These are phyloP conservation scores for Gorsachius goisagi DNA, from an alignment of 2,113 vertebrate species.

Conservation along the genomic window DNA sequence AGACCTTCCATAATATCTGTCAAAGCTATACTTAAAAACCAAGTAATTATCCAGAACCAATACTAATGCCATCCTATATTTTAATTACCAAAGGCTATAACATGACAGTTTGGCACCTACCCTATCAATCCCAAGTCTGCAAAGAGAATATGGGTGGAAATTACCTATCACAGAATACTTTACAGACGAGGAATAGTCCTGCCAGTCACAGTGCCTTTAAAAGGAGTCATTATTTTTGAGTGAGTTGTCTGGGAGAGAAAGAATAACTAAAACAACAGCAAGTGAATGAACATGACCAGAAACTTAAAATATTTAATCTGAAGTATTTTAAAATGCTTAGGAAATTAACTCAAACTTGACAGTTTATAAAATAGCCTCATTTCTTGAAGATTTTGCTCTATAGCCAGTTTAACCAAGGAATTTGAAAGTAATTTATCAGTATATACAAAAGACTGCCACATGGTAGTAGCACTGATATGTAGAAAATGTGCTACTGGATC, in stretches of 20 bases:
- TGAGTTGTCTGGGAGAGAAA: not conserved
- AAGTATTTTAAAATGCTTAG: not conserved
- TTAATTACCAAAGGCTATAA: conserved; percentile 33
- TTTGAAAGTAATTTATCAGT: not conserved
- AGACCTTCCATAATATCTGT: not conserved
- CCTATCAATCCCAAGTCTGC: not conserved
- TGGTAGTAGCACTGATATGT: too few species aligned
- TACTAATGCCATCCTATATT: conserved; percentile 4
- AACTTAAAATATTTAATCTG: not conserved
- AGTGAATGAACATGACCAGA: not conserved
- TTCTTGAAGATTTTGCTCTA: not conserved
- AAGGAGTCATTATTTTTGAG: conserved; percentile 19
- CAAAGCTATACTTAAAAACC: conserved; percentile 1
- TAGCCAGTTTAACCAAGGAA: not conserved
- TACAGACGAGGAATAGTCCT: not conserved
- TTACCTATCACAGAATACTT: not conserved
- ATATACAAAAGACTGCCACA: not conserved
- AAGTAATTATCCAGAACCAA: conserved; percentile 30
- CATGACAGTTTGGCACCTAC: conserved; percentile 20
- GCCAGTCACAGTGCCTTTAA: conserved; percentile 25
- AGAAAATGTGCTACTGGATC: not conserved
- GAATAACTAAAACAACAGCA: not conserved
- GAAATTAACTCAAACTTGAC: not conserved
- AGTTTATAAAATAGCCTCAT: not conserved
- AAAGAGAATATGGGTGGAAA: conserved; percentile 16